phyloP scores from a whole-genome alignment of 2,113 vertebrate species.

The Sturnus vulgaris region DNA sequence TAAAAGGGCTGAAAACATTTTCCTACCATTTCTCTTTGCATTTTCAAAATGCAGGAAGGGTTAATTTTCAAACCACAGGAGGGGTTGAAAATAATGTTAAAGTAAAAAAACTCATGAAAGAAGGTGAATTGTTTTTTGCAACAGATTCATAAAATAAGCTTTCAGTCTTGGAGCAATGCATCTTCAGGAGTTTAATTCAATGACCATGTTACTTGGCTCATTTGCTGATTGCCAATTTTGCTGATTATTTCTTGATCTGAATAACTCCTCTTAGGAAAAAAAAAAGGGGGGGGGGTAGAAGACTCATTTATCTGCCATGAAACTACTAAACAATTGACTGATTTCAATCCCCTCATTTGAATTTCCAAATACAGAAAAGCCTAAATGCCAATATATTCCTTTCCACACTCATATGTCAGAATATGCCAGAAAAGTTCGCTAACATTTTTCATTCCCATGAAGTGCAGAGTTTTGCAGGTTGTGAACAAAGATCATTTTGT shows the following conservation, averaged over 20 bases:
- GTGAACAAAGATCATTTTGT: constrained; percentile 18
- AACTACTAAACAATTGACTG: not conserved
- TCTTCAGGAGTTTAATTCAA: not conserved
- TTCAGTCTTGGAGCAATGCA: not conserved
- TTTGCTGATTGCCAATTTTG: not conserved
- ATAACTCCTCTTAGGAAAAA: not conserved
- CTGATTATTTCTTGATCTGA: constrained; percentile 10
- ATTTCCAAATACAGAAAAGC: constrained; percentile 5
- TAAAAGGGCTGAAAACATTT: not conserved
- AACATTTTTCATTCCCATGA: constrained; percentile 17
- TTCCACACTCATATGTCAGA: not conserved
- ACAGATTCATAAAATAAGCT: not conserved
- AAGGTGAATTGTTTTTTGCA: not conserved
- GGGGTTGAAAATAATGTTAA: not conserved
- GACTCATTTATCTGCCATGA: not conserved
- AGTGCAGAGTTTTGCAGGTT: not conserved
- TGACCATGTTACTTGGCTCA: not conserved
- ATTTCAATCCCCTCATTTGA: constrained; percentile 14
- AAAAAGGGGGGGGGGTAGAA: not conserved
- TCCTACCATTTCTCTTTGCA: not conserved
- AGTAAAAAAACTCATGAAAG: not conserved
- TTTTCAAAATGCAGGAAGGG: not conserved
- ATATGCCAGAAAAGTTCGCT: constrained; percentile 1
- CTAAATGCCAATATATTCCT: not conserved
- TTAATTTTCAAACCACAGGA: not conserved